A percentile compares a stretch with the other conserved stretches of the same genome.
These are phyloP conservation scores for Eulemur rubriventer DNA, from an alignment of 2,797 vertebrate genomes.

Conservation along the genomic window DNA sequence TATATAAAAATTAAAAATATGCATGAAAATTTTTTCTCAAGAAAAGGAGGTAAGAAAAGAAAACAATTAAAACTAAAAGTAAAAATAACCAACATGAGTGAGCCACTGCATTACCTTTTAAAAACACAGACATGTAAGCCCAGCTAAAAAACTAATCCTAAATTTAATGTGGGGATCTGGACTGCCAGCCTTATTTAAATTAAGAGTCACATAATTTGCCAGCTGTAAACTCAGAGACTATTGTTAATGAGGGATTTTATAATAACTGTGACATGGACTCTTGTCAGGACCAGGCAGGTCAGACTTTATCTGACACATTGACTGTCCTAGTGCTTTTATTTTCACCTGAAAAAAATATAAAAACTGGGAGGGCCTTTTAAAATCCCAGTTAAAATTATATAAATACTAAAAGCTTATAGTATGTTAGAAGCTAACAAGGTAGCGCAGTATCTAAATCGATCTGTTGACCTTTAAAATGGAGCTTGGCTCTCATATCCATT, in stretches of 20 bases:
- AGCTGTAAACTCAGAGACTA: background rate
- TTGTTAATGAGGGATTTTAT: background rate
- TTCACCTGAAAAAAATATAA: constrained; percentile 12
- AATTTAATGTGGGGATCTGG: background rate
- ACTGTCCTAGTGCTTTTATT: background rate
- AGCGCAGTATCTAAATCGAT: constrained; percentile 59
- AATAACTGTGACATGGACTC: background rate
- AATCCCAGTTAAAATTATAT: background rate
- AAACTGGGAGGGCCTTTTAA: background rate
- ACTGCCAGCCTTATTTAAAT: background rate
- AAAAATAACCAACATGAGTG: constrained; percentile 11
- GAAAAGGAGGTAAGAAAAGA: background rate
- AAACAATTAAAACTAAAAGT: background rate
- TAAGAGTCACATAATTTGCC: background rate
- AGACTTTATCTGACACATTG: constrained; percentile 16
- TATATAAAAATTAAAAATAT: no score
- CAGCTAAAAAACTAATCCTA: constrained; percentile 25
- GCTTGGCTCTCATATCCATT: constrained; percentile 33
- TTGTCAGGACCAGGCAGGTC: background rate
- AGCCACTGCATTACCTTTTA: background rate
- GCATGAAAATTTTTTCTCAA: no score
- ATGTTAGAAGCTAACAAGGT: constrained; percentile 33
- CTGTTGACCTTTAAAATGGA: constrained; percentile 66
- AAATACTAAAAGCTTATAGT: constrained; percentile 23
- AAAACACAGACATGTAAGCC: background rate